Evolutionary conservation across 1,140 invertebrate species (phyloP).

Genomic region (Hyles euphorbiae): DNA sequence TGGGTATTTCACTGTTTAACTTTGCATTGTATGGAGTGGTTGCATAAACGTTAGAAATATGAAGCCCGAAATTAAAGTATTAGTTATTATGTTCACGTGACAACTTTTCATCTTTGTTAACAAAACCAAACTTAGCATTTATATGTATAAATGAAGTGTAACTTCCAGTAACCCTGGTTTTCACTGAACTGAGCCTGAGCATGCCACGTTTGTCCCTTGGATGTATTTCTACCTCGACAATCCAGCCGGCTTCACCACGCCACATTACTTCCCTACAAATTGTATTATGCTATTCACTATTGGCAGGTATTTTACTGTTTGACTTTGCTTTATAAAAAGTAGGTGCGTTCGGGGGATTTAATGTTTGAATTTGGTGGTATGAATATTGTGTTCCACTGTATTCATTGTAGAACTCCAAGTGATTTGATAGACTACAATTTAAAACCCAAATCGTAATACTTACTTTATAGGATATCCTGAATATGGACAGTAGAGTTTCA

Average conservation of each 20-base stretch:
- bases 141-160: constrained; percentile 39
- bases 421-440: too few relatives aligned
- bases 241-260: constrained; percentile 55
- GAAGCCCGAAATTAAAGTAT: too few relatives aligned
- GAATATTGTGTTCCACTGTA: neutral
- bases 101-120: too few relatives aligned
- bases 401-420: neutral
- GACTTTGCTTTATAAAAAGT: too few relatives aligned
- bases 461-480: constrained; percentile 88
- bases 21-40: too few relatives aligned
- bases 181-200: constrained; percentile 47
- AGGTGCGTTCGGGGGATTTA: too few relatives aligned
- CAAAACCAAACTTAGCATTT: too few relatives aligned
- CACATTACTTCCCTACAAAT: constrained; percentile 60
- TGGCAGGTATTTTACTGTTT: too few relatives aligned
- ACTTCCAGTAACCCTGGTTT: constrained; percentile 47
- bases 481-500: constrained; percentile 88
- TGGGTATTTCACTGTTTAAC: too few relatives aligned
- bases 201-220: constrained; percentile 51
- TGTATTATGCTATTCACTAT: neutral
- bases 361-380: too few relatives aligned
- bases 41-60: too few relatives aligned
- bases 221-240: constrained; percentile 45
- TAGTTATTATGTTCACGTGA: too few relatives aligned
- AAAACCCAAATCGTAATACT: constrained; percentile 21